Evolutionary conservation across 2,797 vertebrate genomes (phyloP).

Genomic region (Gallinago solitaria): DNA sequence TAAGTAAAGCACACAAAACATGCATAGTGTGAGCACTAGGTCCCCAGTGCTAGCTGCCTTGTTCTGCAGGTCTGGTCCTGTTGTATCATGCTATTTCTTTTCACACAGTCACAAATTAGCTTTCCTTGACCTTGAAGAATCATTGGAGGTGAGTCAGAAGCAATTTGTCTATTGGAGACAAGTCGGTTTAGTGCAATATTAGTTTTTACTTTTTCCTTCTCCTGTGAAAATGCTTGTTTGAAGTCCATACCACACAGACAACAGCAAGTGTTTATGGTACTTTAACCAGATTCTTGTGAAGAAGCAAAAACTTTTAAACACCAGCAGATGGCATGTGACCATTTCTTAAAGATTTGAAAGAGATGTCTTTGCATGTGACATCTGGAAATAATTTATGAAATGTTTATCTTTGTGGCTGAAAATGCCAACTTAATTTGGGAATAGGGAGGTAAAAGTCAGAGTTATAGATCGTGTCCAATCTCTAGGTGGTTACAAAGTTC

Average conservation of each 20-base stretch:
- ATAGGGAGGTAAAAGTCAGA: neutral
- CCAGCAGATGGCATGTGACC: neutral
- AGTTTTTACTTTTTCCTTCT: neutral
- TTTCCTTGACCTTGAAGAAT: neutral
- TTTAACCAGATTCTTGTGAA: neutral
- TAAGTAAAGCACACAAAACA: neutral
- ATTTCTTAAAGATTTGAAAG: neutral
- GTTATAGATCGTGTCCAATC: neutral
- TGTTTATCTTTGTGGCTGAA: neutral
- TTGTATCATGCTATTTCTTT: neutral
- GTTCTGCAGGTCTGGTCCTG: neutral
- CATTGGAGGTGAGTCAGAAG: neutral
- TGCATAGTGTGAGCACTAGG: neutral
- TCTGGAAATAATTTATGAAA: neutral
- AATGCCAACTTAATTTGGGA: neutral
- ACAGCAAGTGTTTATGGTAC: neutral
- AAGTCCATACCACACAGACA: neutral
- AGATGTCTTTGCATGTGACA: neutral
- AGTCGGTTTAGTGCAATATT: neutral
- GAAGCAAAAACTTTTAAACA: neutral
- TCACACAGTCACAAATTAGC: neutral
- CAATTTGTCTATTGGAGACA: neutral
- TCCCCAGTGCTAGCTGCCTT: neutral
- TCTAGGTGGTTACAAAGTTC: neutral
- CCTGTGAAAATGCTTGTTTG: neutral